phyloP scores from a whole-genome alignment of 2,888 invertebrate species.

The Endomychus coccineus region DNA sequence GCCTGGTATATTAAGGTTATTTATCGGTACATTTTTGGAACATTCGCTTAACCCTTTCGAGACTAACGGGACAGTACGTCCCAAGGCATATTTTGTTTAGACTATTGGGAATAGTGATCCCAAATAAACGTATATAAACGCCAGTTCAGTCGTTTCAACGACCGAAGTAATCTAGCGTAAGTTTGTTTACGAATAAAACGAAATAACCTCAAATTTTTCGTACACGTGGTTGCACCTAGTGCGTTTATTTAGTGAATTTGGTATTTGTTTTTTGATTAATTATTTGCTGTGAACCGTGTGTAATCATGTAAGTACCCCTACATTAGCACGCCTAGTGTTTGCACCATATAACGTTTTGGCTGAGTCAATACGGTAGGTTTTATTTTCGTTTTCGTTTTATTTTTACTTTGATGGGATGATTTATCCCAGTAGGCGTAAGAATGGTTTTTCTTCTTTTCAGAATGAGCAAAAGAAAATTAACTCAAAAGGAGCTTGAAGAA shows the following conservation, averaged over 20 bases:
- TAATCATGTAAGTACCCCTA: slow-evolving; percentile 7
- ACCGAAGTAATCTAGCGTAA: slow-evolving; percentile 4
- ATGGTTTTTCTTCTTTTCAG: too few species aligned
- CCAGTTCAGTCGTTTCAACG: slow-evolving; percentile 6
- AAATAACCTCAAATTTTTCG: slow-evolving; percentile 3
- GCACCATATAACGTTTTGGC: slow-evolving; percentile 5
- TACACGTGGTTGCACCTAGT: slow-evolving; percentile 2
- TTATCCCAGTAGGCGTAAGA: too few species aligned
- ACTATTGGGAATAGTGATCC: too few species aligned
- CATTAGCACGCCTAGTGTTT: slow-evolving; percentile 4
- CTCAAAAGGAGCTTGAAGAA: slow-evolving; percentile 4
- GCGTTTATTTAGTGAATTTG: slow-evolving; percentile 3
- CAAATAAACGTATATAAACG: slow-evolving; percentile 7
- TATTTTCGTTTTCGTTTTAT: too few species aligned
- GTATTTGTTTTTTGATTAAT: slow-evolving; percentile 6
- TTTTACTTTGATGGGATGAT: too few species aligned
- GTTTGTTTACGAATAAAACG: slow-evolving; percentile 4
- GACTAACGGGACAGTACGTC: slow-evolving; percentile 4
- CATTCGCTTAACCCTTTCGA: slow-evolving; percentile 4
- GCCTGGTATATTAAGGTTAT: too few species aligned
- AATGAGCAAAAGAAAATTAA: too few species aligned
- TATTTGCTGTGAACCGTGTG: slow-evolving; percentile 7
- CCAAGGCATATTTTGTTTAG: slow-evolving; percentile 5
- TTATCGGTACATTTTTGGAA: too few species aligned
- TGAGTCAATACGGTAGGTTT: slow-evolving; percentile 5